phyloP scores from a whole-genome alignment of 2,888 invertebrate genomes.

The Epinotia brunnichana region DNA sequence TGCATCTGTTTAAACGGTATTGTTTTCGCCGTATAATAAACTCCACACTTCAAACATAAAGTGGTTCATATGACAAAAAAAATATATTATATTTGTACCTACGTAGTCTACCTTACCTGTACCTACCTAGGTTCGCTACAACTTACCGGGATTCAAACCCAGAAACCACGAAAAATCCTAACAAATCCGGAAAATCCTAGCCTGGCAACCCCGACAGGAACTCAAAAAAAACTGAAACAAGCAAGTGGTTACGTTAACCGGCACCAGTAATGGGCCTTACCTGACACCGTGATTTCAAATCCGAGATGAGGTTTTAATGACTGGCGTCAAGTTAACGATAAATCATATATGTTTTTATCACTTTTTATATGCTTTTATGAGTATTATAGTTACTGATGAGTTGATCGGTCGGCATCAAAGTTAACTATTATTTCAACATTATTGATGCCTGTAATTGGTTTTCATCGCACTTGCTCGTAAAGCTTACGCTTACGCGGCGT shows the following conservation, averaged over 20 bases:
- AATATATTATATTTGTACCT: too few relatives aligned
- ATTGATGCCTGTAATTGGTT: too few relatives aligned
- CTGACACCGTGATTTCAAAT: constrained; percentile 73
- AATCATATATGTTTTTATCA: constrained; percentile 46
- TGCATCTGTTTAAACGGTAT: too few relatives aligned
- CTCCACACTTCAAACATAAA: too few relatives aligned
- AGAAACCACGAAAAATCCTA: not conserved
- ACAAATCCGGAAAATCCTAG: not conserved
- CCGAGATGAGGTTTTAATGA: constrained; percentile 57
- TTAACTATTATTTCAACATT: not conserved
- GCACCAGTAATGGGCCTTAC: constrained; percentile 67
- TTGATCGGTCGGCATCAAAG: constrained; percentile 11
- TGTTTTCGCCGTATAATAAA: too few relatives aligned
- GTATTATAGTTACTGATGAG: not conserved
- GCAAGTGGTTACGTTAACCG: constrained; percentile 64
- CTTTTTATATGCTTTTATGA: constrained; percentile 4
- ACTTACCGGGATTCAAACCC: too few relatives aligned
- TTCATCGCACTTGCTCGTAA: too few relatives aligned
- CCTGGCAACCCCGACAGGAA: constrained; percentile 48
- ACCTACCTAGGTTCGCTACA: too few relatives aligned
- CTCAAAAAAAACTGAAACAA: constrained; percentile 64
- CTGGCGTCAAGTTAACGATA: constrained; percentile 39
- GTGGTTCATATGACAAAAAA: too few relatives aligned
- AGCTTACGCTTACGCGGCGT: too few relatives aligned
- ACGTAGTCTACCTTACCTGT: too few relatives aligned